phyloP scores from a whole-genome alignment of 2,888 invertebrate genomes.

The Eumacrocentrus americanus region DNA sequence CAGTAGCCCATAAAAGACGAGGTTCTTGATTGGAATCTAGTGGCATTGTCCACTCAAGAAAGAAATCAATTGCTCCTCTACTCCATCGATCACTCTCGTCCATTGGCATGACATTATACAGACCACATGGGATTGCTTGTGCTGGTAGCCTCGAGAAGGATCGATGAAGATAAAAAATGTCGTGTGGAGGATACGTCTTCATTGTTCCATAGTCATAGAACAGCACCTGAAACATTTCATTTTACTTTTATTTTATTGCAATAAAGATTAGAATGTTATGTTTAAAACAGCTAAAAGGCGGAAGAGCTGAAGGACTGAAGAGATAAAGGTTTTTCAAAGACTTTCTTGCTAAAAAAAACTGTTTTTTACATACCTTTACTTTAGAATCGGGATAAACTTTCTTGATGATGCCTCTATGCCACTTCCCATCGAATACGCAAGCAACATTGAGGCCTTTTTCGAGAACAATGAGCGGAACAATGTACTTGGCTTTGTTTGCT shows the following conservation, averaged over 20 bases:
- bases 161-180: constrained; percentile 48
- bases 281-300: too few relatives aligned
- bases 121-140: constrained; percentile 55
- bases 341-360: too few relatives aligned
- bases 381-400: constrained; percentile 47
- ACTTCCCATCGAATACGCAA: constrained; percentile 45
- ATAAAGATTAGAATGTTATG: too few relatives aligned
- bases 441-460: constrained; percentile 52
- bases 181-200: constrained; percentile 42
- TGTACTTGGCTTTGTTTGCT: constrained; percentile 34
- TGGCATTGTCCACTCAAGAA: constrained; percentile 34
- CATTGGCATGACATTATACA: constrained; percentile 50
- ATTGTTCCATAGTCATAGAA: constrained; percentile 58
- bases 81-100: constrained; percentile 41
- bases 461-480: constrained; percentile 47
- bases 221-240: constrained; percentile 42
- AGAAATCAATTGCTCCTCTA: constrained; percentile 33
- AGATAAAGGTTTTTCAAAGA: too few relatives aligned
- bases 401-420: constrained; percentile 55
- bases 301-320: too few relatives aligned
- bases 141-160: constrained; percentile 50
- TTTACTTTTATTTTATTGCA: too few relatives aligned
- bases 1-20: constrained; percentile 43
- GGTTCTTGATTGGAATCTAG: not conserved
- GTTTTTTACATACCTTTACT: constrained; percentile 46